Evolutionary conservation across 2,888 invertebrate species (phyloP).

Genomic region (Cyclophora punctaria): DNA sequence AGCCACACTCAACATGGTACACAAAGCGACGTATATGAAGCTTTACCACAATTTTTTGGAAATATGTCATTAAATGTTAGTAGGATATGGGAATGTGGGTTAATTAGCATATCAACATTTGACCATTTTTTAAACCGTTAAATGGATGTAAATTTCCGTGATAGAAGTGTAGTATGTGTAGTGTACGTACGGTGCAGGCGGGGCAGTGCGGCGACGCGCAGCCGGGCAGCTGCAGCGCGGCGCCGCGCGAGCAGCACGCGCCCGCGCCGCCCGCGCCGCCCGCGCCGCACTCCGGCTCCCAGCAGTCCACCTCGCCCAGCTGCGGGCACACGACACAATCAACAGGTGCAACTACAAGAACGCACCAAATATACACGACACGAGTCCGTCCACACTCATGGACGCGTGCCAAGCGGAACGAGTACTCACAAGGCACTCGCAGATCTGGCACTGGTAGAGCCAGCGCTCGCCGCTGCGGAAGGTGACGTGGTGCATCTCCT

Average conservation of each 20-base stretch:
- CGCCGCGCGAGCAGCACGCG: constrained; percentile 77
- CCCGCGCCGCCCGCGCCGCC: constrained; percentile 66
- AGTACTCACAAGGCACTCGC: constrained; percentile 88
- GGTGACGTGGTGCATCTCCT: constrained; percentile 83
- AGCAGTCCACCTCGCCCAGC: constrained; percentile 88
- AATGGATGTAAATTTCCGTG: constrained; percentile 2
- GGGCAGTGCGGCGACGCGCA: constrained; percentile 80
- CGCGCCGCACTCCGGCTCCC: constrained; percentile 91
- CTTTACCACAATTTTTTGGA: too few species aligned
- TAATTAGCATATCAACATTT: too few species aligned
- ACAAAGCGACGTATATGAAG: too few species aligned
- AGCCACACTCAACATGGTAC: too few species aligned
- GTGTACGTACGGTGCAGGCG: constrained; percentile 63
- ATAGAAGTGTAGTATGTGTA: constrained; percentile 1
- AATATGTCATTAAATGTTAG: too few species aligned
- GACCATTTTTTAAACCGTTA: background rate
- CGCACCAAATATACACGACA: background rate
- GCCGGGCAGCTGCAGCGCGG: constrained; percentile 76
- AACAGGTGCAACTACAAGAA: background rate
- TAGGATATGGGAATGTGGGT: too few species aligned
- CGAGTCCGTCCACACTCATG: background rate
- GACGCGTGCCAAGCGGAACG: background rate
- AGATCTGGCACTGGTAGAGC: constrained; percentile 94
- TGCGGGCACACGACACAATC: background rate
- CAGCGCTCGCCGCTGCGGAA: constrained; percentile 89